Percentiles rank a stretch among this genome's conserved stretches.
Conservation (phyloP, 2,888 invertebrate species). For the Drosophila longiperda region DNA sequence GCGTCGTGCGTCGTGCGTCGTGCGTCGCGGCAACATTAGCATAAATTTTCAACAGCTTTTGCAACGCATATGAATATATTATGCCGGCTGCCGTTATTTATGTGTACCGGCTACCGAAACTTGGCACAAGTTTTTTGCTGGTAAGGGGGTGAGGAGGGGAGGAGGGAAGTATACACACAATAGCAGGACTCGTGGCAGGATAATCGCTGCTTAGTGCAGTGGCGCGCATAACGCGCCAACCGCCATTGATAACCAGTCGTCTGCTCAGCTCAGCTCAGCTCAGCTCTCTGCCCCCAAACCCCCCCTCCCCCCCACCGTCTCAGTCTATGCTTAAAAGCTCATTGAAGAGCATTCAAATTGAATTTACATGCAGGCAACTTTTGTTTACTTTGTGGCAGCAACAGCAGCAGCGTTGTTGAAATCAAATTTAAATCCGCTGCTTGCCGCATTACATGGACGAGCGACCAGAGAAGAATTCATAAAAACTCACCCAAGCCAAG, state of each 20-base stretch:
- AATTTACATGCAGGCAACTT: conserved; percentile 78
- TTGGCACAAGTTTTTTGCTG: conserved; percentile 55
- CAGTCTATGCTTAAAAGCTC: conserved; percentile 52
- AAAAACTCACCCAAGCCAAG: conserved; percentile 22
- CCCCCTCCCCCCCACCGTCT: no score
- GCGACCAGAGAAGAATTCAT: conserved; percentile 45
- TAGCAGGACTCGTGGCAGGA: conserved; percentile 61
- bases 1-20: background rate
- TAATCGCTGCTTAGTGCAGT: conserved; percentile 81
- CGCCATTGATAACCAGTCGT: conserved; percentile 53
- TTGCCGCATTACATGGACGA: conserved; percentile 52
- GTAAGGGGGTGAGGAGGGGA: background rate
- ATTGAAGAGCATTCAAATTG: conserved; percentile 80
- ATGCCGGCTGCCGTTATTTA: conserved; percentile 63
- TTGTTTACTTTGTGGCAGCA: conserved; percentile 65
- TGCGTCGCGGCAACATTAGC: conserved; percentile 54
- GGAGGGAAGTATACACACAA: background rate
- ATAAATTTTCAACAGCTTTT: conserved; percentile 73
- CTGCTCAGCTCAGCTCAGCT: background rate
- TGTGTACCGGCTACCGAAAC: conserved; percentile 54
- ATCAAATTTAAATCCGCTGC: conserved; percentile 77
- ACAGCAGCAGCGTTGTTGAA: conserved; percentile 39
- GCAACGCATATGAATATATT: conserved; percentile 73
- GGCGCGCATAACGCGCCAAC: conserved; percentile 61
- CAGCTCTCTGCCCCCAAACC: background rate